Evolutionary conservation across 2,888 invertebrate species (phyloP).

Genomic region (Brachyptera putata): DNA sequence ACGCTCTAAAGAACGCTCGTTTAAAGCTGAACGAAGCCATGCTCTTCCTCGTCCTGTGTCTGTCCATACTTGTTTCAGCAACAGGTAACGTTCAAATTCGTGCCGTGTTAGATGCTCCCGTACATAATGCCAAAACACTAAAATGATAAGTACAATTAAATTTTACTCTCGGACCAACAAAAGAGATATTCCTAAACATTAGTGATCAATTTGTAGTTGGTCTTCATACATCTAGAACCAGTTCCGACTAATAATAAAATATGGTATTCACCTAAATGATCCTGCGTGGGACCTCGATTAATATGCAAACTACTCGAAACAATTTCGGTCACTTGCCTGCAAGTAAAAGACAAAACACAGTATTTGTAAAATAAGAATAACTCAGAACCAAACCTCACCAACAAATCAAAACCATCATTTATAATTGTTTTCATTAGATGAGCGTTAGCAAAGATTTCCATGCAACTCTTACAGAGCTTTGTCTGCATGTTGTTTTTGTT

Average conservation of each 20-base stretch:
- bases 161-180: no score
- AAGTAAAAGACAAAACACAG: no score
- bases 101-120: slow-evolving; percentile 78
- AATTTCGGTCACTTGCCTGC: slow-evolving; percentile 69
- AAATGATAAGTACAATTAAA: no score
- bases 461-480: no score
- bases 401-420: no score
- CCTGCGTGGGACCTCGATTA: slow-evolving; percentile 38
- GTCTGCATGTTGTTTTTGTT: no score
- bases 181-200: neutral
- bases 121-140: slow-evolving; percentile 75
- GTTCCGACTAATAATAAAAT: no score
- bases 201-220: neutral
- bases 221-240: neutral
- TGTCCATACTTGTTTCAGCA: slow-evolving; percentile 62
- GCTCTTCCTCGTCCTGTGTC: slow-evolving; percentile 80
- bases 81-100: slow-evolving; percentile 79
- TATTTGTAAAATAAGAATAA: no score
- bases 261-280: slow-evolving; percentile 31
- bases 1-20: slow-evolving; percentile 84
- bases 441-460: no score
- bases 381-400: no score
- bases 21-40: slow-evolving; percentile 83
- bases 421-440: no score
- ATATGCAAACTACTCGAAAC: slow-evolving; percentile 53